A percentile compares a stretch with the other conserved stretches of the same genome.
phyloP scores from a whole-genome alignment of 2,888 invertebrate species.

The Koerneria pararmatus region DNA sequence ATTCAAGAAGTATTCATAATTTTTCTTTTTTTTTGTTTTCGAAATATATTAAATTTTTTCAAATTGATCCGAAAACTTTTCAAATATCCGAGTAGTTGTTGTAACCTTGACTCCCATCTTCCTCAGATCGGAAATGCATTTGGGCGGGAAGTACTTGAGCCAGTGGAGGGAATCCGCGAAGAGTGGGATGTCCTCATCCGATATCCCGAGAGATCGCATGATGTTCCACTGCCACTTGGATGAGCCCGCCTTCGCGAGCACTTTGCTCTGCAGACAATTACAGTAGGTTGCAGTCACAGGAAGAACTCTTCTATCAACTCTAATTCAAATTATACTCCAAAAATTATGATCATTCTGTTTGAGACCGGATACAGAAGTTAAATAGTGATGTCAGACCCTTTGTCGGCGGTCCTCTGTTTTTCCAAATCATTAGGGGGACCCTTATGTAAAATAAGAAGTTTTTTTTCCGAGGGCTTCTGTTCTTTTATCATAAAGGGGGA shows the following conservation, averaged over 20 bases:
- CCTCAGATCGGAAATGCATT: slow-evolving; percentile 79
- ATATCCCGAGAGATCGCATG: slow-evolving; percentile 85
- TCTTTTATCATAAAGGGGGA: too few species aligned
- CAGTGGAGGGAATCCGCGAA: slow-evolving; percentile 87
- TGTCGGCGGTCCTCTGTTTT: too few species aligned
- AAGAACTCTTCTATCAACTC: too few species aligned
- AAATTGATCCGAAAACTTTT: neutral
- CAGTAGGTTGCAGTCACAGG: too few species aligned
- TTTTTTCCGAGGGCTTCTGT: too few species aligned
- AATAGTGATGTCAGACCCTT: too few species aligned
- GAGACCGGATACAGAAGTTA: too few species aligned
- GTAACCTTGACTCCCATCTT: slow-evolving; percentile 83
- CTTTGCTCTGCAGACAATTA: slow-evolving; percentile 73
- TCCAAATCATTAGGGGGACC: too few species aligned
- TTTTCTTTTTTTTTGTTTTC: neutral
- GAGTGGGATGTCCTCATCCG: slow-evolving; percentile 82
- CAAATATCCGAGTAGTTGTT: slow-evolving; percentile 2
- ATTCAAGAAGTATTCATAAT: neutral
- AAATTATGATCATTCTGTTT: too few species aligned
- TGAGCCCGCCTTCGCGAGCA: slow-evolving; percentile 80
- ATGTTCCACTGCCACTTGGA: slow-evolving; percentile 98
- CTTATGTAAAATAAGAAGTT: too few species aligned
- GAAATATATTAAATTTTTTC: neutral
- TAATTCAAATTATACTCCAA: too few species aligned
- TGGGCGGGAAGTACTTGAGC: slow-evolving; percentile 94